Base-by-base conservation (phyloP, 2,113 vertebrate species). In the Gulo gulo region DNA sequence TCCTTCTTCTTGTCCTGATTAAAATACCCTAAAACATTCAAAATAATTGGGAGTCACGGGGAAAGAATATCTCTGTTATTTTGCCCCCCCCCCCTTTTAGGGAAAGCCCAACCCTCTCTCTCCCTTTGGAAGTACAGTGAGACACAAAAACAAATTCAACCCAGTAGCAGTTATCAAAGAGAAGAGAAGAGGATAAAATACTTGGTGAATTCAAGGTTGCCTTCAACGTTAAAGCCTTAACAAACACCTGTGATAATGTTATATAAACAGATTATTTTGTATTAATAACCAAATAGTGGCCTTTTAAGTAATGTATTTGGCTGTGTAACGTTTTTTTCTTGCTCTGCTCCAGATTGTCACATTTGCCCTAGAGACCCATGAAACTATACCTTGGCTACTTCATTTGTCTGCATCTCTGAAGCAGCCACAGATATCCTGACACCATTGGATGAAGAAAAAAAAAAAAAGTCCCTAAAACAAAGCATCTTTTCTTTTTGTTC, bases 281-380 rank as follows among this genome's bases (percentile, higher is more conserved):
- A 7, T 74, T 57, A 87, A 52, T 89, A 93, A 94, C 55, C 29
- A 47, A 71, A 87, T 55, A 1, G 7, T 71, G 52, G 3, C 61
- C 89, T 79, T 82, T 57, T 11, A 88, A 74, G 50, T 85, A 98
- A 98, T 96, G 42, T 98, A 97, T 98, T 98, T 98, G 97, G 83
- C 23, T 93, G 39, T 63, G 59, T 23, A 87, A 36, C 2, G 42
- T 67, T 31, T 93, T 96, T 89, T 36, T 98, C 96, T 97, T 98
- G 69, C 92, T 98, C 87, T 97, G 31, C 8, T 96, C 39, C 67
- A 31, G 3, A 21, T n/a, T 39, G 47, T 74, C 59, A 69, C 31
- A 52, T 97, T 98, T 97, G 80, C 26, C 85, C 15, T 65, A 82
- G 80, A 87, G 76, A 74, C 6, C 50, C 42, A 81, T 55, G 92